A percentile compares a stretch with the other conserved stretches of the same genome.
Conservation (phyloP, 2,113 vertebrate species). For the Ciconia stormi region DNA sequence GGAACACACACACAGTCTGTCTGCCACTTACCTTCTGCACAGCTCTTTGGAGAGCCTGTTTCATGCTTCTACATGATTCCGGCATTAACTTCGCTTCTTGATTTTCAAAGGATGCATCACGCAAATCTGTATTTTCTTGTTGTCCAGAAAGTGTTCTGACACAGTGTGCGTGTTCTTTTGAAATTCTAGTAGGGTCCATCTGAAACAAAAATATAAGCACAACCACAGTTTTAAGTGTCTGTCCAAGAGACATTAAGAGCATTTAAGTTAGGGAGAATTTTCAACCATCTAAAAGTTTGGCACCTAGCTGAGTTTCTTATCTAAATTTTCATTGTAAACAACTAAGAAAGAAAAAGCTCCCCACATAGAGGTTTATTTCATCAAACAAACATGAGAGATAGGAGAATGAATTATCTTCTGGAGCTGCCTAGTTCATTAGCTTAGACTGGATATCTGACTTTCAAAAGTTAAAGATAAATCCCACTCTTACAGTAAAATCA, state of each 20-base stretch:
- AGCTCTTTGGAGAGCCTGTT: constrained; percentile 74
- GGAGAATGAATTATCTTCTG: neutral
- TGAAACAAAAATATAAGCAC: constrained; percentile 36
- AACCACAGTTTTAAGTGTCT: neutral
- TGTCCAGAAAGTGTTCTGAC: constrained; percentile 75
- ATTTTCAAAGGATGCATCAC: constrained; percentile 68
- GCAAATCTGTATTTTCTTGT: constrained; percentile 67
- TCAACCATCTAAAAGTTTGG: neutral
- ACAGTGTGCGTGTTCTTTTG: constrained; percentile 75
- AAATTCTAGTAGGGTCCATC: constrained; percentile 81
- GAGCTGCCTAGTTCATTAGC: neutral
- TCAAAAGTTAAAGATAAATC: neutral
- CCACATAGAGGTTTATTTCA: neutral
- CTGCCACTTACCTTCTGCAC: constrained; percentile 72
- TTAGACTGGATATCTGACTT: neutral
- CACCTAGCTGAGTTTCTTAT: neutral
- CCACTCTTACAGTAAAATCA: neutral
- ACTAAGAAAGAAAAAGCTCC: neutral
- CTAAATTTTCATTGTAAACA: neutral
- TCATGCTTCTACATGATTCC: constrained; percentile 76
- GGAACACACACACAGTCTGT: neutral
- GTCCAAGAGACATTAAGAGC: neutral
- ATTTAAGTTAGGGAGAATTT: neutral
- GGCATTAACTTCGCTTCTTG: constrained; percentile 70
- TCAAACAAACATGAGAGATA: neutral